Evolutionary conservation across 2,797 vertebrate genomes (phyloP).

Genomic region (Tolypeutes matacus): DNA sequence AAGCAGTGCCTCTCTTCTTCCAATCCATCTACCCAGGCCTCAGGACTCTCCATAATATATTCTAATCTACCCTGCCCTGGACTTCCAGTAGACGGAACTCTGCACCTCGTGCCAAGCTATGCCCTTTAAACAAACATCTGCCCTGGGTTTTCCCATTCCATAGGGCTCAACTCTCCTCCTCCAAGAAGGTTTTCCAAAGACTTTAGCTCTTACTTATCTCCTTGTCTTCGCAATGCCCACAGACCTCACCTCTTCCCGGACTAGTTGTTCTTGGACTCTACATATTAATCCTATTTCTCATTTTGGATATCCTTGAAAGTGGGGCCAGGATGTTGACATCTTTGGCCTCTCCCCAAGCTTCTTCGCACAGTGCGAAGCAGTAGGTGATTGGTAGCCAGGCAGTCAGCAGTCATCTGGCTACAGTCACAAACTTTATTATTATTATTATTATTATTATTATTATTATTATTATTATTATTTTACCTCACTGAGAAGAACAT

Average conservation of each 20-base stretch:
- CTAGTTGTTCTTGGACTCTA: neutral
- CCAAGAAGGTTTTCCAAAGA: neutral
- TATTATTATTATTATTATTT: neutral
- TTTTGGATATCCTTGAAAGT: neutral
- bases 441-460: no score
- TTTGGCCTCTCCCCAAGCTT: neutral
- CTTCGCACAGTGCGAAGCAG: neutral
- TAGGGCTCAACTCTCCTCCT: accelerated
- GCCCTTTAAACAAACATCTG: neutral
- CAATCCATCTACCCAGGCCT: neutral
- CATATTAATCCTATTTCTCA: neutral
- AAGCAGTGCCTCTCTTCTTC: neutral
- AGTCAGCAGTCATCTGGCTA: neutral
- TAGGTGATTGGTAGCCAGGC: neutral
- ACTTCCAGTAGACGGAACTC: no score
- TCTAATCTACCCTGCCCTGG: neutral
- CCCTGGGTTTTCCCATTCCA: neutral
- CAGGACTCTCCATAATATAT: neutral
- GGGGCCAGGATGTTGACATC: neutral
- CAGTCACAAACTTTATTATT: neutral
- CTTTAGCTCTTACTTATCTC: neutral
- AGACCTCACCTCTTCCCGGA: neutral
- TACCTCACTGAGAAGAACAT: neutral
- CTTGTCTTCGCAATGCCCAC: neutral
- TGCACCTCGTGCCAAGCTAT: no score